phyloP scores from a whole-genome alignment of 2,113 vertebrate genomes.

The Labrus mixtus region DNA sequence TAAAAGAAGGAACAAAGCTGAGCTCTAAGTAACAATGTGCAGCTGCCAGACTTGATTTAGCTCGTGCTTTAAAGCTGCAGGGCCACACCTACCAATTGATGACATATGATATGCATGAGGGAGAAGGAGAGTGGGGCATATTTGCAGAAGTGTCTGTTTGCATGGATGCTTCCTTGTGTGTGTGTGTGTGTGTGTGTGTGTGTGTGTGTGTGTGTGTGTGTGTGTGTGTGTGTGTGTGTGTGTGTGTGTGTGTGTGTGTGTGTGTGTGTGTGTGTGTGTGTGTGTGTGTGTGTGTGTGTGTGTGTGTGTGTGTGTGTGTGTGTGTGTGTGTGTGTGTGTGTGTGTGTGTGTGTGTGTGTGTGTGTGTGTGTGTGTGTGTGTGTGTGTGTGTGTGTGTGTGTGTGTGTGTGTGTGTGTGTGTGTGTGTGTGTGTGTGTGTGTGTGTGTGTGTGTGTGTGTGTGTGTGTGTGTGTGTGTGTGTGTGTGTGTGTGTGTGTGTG shows the following conservation, averaged over 20 bases:
- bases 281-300: neutral
- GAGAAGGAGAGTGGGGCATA: neutral
- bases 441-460: conserved; percentile 2
- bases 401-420: conserved; percentile 5
- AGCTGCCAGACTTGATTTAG: conserved; percentile 43
- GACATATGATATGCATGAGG: conserved; percentile 24
- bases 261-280: conserved; percentile 2
- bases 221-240: conserved; percentile 5
- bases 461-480: neutral
- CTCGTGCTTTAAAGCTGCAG: conserved; percentile 12
- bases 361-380: neutral
- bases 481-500: conserved; percentile 12
- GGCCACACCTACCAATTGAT: conserved; percentile 20
- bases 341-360: conserved; percentile 10
- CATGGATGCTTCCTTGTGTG: conserved; percentile 11
- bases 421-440: neutral
- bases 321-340: neutral
- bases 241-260: neutral
- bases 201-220: conserved; percentile 3
- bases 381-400: conserved; percentile 3
- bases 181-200: neutral
- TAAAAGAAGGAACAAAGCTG: conserved; percentile 34
- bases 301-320: conserved; percentile 12
- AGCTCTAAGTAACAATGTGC: conserved; percentile 40
- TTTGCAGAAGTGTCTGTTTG: conserved; percentile 34